Base-by-base conservation (phyloP, 1,140 invertebrate species). In the Notospermus geniculatus region DNA sequence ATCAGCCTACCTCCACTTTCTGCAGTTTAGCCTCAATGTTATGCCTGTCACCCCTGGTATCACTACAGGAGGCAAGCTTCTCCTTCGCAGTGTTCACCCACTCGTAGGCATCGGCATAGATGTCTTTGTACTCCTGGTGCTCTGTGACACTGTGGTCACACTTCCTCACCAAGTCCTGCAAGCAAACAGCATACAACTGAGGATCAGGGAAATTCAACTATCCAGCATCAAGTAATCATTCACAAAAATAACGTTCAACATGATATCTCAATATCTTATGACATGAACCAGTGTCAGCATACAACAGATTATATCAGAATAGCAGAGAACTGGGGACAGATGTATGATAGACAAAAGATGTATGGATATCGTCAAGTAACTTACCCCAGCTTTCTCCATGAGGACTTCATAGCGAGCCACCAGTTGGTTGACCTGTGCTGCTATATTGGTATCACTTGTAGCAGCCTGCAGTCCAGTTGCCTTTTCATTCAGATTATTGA, bases 1-100 rank as follows among this genome's bases (percentile, higher is more conserved):
- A 4, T n/a, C 28, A 39, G 50, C 68, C 59, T 70, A 80, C 79
- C 73, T 95, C 91, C 15, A 96, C 84, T 52, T 92, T 92, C 23
- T 89, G 87, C 0, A 92, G 88, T 82, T 96, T 96, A 0, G 93
- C 89, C 82, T 96, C 91, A 15, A 97, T 83, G 73, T 92, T 92
- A 71, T 92, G 93, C 74, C 89, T 88, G 76, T 97, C 93, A 71
- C 89, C 92, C 15, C 87, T 87, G 2, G 88, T 85, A 77, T 96
- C 93, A 71, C 89, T 86, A 79, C 92, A 95, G 89, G 92, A 93
- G 45, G 87, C 84, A 0, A 95, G 87, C 78, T 95, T 95, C 72
- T 97, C 93, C 63, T 89, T 88, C 57, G 89, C 87, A 1, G 88
- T 87, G 32, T 84, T 83, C 4, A 96, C 84, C 78, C 78, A 80